Evolutionary conservation across 2,797 vertebrate species (phyloP).

Genomic region (Triplophysa yarkandensis): DNA sequence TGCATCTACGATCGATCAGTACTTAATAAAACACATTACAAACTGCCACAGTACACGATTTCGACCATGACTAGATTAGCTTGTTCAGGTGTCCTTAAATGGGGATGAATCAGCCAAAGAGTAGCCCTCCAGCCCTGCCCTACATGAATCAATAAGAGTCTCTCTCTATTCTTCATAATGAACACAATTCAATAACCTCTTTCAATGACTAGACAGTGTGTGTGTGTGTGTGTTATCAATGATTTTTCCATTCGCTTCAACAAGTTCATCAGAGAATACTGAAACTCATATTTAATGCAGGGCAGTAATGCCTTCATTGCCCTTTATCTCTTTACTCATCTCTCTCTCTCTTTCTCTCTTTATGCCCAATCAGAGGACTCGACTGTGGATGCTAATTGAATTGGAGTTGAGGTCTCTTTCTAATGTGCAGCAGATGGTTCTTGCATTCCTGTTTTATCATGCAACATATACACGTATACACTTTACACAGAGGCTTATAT

Average conservation of each 20-base stretch:
- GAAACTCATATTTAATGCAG: slow-evolving; percentile 42
- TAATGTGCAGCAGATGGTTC: slow-evolving; percentile 80
- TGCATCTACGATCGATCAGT: neutral
- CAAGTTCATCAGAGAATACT: slow-evolving; percentile 52
- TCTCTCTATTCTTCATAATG: slow-evolving; percentile 36
- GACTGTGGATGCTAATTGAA: slow-evolving; percentile 75
- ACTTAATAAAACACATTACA: neutral
- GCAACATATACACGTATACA: slow-evolving; percentile 3
- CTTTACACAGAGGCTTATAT: slow-evolving; percentile 2
- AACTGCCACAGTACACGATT: neutral
- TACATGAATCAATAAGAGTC: neutral
- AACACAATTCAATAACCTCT: slow-evolving; percentile 35
- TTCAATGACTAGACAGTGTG: slow-evolving; percentile 19
- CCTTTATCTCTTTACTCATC: slow-evolving; percentile 29
- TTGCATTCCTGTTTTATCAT: slow-evolving; percentile 55
- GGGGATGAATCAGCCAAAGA: neutral
- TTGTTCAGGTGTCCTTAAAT: neutral
- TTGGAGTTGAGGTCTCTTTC: slow-evolving; percentile 77
- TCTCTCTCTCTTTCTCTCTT: slow-evolving; percentile 40
- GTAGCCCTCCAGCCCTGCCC: neutral
- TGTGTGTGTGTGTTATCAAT: slow-evolving; percentile 23
- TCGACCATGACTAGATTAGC: neutral
- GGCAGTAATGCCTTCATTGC: slow-evolving; percentile 29
- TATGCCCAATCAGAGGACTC: slow-evolving; percentile 70
- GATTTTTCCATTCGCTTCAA: slow-evolving; percentile 29